A percentile compares a stretch with the other conserved stretches of the same genome.
phyloP scores from a whole-genome alignment of 2,797 vertebrate species.

The Rhinichthys osculus region DNA sequence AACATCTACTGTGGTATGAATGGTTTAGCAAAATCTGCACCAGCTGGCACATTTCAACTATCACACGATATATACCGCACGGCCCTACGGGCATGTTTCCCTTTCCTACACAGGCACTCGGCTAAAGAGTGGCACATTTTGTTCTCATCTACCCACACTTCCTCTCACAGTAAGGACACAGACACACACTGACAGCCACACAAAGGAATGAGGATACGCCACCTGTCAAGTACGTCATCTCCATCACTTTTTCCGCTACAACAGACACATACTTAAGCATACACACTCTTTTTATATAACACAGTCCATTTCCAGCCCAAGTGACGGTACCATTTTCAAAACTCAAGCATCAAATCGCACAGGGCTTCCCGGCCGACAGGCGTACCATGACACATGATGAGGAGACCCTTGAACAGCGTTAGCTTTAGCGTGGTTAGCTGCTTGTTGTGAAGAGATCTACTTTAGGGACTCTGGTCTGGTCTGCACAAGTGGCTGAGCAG shows the following conservation, averaged over 20 bases:
- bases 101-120: constrained; percentile 10
- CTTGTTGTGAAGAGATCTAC: constrained; percentile 51
- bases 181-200: constrained; percentile 38
- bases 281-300: constrained; percentile 49
- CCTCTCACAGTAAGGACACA: constrained; percentile 46
- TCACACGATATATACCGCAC: constrained; percentile 1
- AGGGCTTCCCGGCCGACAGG: background rate
- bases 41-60: constrained; percentile 3
- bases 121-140: constrained; percentile 60
- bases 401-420: constrained; percentile 22
- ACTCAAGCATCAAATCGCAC: constrained; percentile 42
- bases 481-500: constrained; percentile 45
- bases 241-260: constrained; percentile 46
- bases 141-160: constrained; percentile 61
- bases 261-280: constrained; percentile 41
- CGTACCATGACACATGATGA: background rate
- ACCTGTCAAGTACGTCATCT: constrained; percentile 50
- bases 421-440: constrained; percentile 34
- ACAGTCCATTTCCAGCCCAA: constrained; percentile 35
- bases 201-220: constrained; percentile 44
- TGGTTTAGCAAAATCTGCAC: background rate
- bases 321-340: constrained; percentile 43
- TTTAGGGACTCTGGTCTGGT: constrained; percentile 42
- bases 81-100: background rate
- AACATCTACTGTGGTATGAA: background rate